Conservation (phyloP, 37 sponge, comb jelly and placozoan genomes). For the Beroe ovata region DNA sequence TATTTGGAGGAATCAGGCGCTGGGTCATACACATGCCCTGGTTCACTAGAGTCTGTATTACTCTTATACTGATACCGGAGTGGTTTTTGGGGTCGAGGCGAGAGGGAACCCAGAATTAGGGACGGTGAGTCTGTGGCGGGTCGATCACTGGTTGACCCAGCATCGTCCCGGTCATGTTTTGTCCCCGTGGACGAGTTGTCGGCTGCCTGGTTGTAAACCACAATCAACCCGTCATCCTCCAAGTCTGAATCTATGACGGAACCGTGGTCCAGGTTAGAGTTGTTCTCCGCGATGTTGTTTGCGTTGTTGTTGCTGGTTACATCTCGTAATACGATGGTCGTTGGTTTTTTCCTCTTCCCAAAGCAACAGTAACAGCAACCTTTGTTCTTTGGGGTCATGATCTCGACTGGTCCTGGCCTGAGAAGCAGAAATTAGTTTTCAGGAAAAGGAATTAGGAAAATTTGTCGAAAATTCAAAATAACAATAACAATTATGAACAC, state of each 20-base stretch:
- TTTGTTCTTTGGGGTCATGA: not conserved
- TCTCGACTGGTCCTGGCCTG: not conserved
- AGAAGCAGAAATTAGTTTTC: no score
- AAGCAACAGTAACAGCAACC: not conserved
- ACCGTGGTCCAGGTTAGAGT: not conserved
- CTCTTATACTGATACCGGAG: not conserved
- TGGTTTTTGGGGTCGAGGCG: not conserved
- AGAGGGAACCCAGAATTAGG: not conserved
- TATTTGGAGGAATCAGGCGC: not conserved
- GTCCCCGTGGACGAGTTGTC: not conserved
- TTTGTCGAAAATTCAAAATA: no score
- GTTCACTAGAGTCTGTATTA: not conserved
- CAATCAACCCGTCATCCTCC: not conserved
- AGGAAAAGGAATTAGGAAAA: no score
- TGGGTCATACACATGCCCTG: not conserved
- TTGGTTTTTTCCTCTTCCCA: not conserved
- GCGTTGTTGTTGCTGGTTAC: not conserved
- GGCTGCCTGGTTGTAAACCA: not conserved
- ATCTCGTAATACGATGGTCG: not conserved
- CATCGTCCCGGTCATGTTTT: not conserved
- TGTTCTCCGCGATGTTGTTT: not conserved
- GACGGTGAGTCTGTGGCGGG: not conserved
- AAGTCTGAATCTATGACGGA: not conserved
- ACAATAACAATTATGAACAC: no score
- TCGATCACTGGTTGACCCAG: no score